These are phyloP conservation scores for Bovichtus diacanthus DNA, from an alignment of 2,797 vertebrate genomes.

Conservation along the genomic window DNA sequence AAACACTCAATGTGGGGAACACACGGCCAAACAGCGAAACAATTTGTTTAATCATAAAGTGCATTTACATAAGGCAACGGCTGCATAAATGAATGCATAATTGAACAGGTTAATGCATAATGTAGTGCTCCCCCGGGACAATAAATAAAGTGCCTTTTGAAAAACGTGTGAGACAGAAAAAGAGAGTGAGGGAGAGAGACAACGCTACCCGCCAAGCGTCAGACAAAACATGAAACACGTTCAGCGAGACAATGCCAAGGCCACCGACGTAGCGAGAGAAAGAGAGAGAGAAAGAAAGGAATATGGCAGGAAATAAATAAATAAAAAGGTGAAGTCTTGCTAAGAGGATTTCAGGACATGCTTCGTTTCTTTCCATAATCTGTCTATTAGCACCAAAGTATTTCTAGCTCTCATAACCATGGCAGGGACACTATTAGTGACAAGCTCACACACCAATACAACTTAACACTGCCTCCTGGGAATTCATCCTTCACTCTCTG, in stretches of 20 bases:
- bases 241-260: slow-evolving; percentile 78
- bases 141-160: slow-evolving; percentile 86
- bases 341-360: slow-evolving; percentile 88
- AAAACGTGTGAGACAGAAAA: slow-evolving; percentile 78
- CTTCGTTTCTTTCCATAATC: slow-evolving; percentile 88
- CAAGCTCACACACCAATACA: slow-evolving; percentile 81
- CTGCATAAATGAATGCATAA: slow-evolving; percentile 88
- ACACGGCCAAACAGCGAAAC: slow-evolving; percentile 82
- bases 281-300: slow-evolving; percentile 63
- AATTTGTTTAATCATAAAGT: slow-evolving; percentile 86
- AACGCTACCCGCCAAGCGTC: slow-evolving; percentile 72
- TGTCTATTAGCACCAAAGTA: slow-evolving; percentile 89
- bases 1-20: slow-evolving; percentile 81
- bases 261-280: slow-evolving; percentile 70
- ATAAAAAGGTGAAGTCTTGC: slow-evolving; percentile 80
- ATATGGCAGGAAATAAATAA: slow-evolving; percentile 83
- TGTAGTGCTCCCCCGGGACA: slow-evolving; percentile 83
- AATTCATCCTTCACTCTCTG: slow-evolving; percentile 73
- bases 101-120: slow-evolving; percentile 88
- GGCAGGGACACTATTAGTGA: slow-evolving; percentile 85
- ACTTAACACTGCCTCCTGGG: slow-evolving; percentile 79
- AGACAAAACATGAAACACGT: slow-evolving; percentile 80
- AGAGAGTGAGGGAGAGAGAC: slow-evolving; percentile 54
- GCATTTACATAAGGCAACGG: slow-evolving; percentile 86
- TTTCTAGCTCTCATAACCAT: slow-evolving; percentile 85